phyloP scores from a whole-genome alignment of 1,140 invertebrate genomes.

The Amphibalanus amphitrite region DNA sequence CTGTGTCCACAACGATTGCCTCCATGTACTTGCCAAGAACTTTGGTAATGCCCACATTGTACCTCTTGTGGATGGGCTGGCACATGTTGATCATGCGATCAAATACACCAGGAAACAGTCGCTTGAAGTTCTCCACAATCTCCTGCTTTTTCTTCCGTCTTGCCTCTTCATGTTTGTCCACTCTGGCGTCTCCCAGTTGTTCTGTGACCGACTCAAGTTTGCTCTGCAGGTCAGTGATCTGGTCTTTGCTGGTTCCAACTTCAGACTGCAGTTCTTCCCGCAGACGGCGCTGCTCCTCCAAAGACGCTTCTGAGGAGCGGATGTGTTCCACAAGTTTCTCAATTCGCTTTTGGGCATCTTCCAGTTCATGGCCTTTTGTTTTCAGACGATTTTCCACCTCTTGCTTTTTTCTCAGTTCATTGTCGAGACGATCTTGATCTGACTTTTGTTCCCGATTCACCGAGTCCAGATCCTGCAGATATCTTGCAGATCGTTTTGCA shows the following conservation, averaged over 20 bases:
- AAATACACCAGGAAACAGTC: slow-evolving; percentile 92
- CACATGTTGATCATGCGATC: slow-evolving; percentile 99
- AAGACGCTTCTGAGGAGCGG: slow-evolving; percentile 59
- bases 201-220: slow-evolving; percentile 75
- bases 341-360: slow-evolving; percentile 80
- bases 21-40: slow-evolving; percentile 94
- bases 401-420: slow-evolving; percentile 66
- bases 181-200: slow-evolving; percentile 89
- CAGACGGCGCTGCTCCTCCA: slow-evolving; percentile 71
- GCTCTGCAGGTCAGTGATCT: slow-evolving; percentile 68
- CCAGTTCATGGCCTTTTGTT: slow-evolving; percentile 80
- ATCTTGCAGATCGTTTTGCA: slow-evolving; percentile 70
- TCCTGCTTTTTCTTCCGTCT: slow-evolving; percentile 89
- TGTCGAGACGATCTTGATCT: slow-evolving; percentile 87
- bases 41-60: slow-evolving; percentile 95
- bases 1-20: slow-evolving; percentile 96
- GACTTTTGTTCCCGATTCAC: slow-evolving; percentile 95
- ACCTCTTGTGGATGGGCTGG: slow-evolving; percentile 90
- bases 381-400: slow-evolving; percentile 75
- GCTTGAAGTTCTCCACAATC: slow-evolving; percentile 94
- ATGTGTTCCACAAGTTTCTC: slow-evolving; percentile 94
- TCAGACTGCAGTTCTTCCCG: slow-evolving; percentile 59
- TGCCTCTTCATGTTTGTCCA: slow-evolving; percentile 94
- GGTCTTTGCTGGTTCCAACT: slow-evolving; percentile 73
- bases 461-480: slow-evolving; percentile 82